Evolutionary conservation across 2,113 vertebrate species (phyloP), one percentile per base, ranked within the genome.

Genomic region (Engystomops pustulosus): DNA sequence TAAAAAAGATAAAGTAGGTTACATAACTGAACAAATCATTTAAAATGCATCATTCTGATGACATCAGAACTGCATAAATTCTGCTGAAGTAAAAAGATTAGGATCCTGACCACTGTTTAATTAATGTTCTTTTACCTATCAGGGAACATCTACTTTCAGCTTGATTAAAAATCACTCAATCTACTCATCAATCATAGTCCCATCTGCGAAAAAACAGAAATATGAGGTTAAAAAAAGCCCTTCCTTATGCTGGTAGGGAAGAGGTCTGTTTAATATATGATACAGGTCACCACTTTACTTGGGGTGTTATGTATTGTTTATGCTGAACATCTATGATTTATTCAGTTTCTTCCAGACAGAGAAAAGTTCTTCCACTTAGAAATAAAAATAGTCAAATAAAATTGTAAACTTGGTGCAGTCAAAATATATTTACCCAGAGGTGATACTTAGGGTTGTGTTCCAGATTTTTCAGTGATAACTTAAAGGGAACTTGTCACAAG

Each of bases 81-180:
- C 4, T 9, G 32, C 14, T 65, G 18, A 30, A 30, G 27, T 32
- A 60, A 27, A 60, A 60, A 27, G 55, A 60, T 2, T 30, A 30
- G 17, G 58, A 62, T 62, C 58, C 58, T 12, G 23, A 27, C 23
- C 55, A 60, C 55, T 12, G 27, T 62, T 62, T 62, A 30, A 62
- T 62, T 62, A 14, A 30, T 62, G 11, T 60, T 11, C 58, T 30
- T 62, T 62, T 32, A 65, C 60, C 30, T 34, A 17, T 34, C 62
- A 67, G 17, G 9, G 32, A 34, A 9, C 30, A 34, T 36, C 17
- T 30, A 12, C 58, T 20, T 67, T 7, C 17, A 67, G 14, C 32
- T 67, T 36, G 18, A 67, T 67, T 67, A 20, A 34, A 67, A 67
- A 36, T 67, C 62, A 62, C 27, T 62, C 58, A 67, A 67, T 67